Base-by-base conservation (phyloP, 1,140 invertebrate species). In the Drosophila lacteicornis region DNA sequence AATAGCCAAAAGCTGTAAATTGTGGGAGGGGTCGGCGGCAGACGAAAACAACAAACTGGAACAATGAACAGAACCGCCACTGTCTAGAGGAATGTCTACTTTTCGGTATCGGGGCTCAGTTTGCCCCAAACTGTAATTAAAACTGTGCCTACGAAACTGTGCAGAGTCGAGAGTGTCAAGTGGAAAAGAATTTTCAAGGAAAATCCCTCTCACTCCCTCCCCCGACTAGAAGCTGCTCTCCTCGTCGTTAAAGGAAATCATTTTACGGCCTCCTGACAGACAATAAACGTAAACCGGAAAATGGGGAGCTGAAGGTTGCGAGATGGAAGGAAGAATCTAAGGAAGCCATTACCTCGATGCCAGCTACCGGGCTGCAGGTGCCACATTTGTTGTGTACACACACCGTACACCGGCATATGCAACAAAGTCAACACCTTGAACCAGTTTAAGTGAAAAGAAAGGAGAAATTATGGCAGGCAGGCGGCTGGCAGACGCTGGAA, bases 391-490 rank as follows among this genome's bases (percentile, higher is more conserved):
- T 66, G 42, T 51, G 43, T 55, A 79, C 61, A 50, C 19, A 63
- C 47, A 46, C 50, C 30, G 50, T 11, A 30, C 19, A 51, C 33
- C 22, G 47, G n/a, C 45, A 47, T 47, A 50, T 76, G 82, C 80
- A 83, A 74, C 83, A 83, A 83, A 88, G 84, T 79, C 84, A 88
- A 90, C 85, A 88, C 84, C 84, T 88, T 88, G 84, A 88, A 88
- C 85, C 85, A 90, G 82, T 85, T 90, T 75, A 79, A 73, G 79
- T 76, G 70, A 67, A 71, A 71, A 66, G 67, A 73, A 77, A 57
- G 65, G 45, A 75, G 61, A 73, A 79, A 79, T 79, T 79, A 79
- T 63, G 74, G 63, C 66, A 77, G 60, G 33, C 33, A 36, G 46
- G 66, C 42, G 9, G 19, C 6, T 11, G 42, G 53, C 4, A 50